phyloP scores from a whole-genome alignment of 2,113 vertebrate genomes.

The Tylochromis polylepis region DNA sequence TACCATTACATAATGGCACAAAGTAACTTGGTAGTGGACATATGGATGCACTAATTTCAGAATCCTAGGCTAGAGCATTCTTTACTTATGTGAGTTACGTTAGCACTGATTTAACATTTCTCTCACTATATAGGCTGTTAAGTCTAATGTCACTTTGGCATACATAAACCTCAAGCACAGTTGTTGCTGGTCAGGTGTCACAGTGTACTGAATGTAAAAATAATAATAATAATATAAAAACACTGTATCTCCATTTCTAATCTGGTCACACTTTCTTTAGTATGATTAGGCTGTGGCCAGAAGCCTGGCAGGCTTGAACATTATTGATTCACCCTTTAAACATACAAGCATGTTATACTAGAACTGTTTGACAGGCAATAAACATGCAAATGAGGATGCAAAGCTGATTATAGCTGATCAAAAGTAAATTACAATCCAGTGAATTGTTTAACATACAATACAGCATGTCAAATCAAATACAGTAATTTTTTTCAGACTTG shows the following conservation, averaged over 20 bases:
- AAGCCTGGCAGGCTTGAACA: background rate
- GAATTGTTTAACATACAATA: background rate
- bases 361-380: constrained; percentile 2
- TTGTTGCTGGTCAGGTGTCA: background rate
- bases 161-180: background rate
- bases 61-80: background rate
- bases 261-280: background rate
- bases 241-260: background rate
- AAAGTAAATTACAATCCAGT: background rate
- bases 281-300: background rate
- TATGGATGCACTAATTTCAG: background rate
- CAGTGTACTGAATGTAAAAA: background rate
- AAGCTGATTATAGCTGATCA: background rate
- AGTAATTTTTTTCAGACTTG: background rate
- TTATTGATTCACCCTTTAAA: background rate
- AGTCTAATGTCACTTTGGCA: background rate
- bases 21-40: background rate
- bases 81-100: background rate
- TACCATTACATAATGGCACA: background rate
- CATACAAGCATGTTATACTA: background rate
- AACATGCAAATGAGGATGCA: constrained; percentile 21
- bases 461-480: background rate
- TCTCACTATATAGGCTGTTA: background rate
- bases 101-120: background rate
- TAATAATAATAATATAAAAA: background rate